Evolutionary conservation across 2,797 vertebrate genomes (phyloP), one percentile per base, ranked within the genome.

Genomic region (Enteromius radiatus): DNA sequence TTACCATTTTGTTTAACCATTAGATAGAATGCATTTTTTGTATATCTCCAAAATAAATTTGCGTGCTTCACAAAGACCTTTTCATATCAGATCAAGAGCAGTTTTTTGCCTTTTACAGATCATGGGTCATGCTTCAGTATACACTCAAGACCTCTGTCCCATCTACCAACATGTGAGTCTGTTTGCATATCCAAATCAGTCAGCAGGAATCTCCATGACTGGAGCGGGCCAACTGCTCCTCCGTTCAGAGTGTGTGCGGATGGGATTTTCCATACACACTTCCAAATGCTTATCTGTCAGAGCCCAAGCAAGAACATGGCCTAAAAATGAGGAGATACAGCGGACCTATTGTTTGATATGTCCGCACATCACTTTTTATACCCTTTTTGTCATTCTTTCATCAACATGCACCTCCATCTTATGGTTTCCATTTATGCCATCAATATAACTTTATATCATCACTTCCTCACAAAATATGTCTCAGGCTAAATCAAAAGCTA

Each of bases 151-250:
- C 11, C 68, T 73, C 69, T 36, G 69, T 64, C 28, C 54, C 28
- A 80, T n/a, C 26, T 11, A 80, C n/a, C 31, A 73, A 61, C 41
- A 74, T 15, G 4, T 9, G 15, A 81, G 56, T 79, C 38, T 74
- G 63, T 49, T 78, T 61, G 61, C 47, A 47, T 56, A 49, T n/a
- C 45, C 61, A 75, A 82, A 75, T 73, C 76, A 85, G 45, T 52
- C 54, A 76, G 36, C 47, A 74, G 49, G 36, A 78, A 56, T 49
- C 45, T 67, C 31, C 12, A 41, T 4, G 31, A 74, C 41, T 41
- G 47, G n/a, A 81, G 12, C 3, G 12, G 31, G 43, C 15, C 19
- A 5, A 64, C n/a, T 64, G 49, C 11, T 59, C 52, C 23, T 59
- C 19, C 21, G 2, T 31, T 45, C 38, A 54, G 43, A 38, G 31